Evolutionary conservation across 2,888 invertebrate species (phyloP), one percentile per base, ranked within the genome.

Genomic region (Notodonta ziczac): DNA sequence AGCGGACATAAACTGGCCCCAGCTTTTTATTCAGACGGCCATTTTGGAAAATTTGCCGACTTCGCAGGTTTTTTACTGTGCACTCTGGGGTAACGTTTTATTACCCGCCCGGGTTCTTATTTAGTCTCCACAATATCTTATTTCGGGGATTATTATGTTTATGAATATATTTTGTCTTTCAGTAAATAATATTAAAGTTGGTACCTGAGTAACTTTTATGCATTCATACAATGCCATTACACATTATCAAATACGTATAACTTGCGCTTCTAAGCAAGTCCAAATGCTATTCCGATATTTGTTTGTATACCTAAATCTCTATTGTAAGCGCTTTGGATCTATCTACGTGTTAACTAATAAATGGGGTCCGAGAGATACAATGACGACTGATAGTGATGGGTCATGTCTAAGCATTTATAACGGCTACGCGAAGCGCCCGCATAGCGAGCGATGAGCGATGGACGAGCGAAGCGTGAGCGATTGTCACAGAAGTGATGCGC

Each of bases 401-500:
- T 39, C 40, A 14, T 40, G 54, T n/a, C n/a, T 55, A n/a, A 24
- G 55, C 40, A 56, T 56, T 44, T 42, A 44, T 44, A 44, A 6
- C 55, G 24, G 44, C 44, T 56, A n/a, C 14, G 10, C 24, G 13
- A 58, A 62, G 56, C 60, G 56, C 48, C 14, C 24, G 60, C 69
- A 77, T 65, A 58, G 62, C 63, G 57, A 78, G 70, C 63, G 74
- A 77, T 72, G 72, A 70, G 78, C 76, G 72, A 77, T 66, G 67
- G 78, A 76, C 80, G 81, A 78, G 78, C 81, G 82, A 81, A 82
- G 81, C 84, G 85, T 86, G 87, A 89, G 89, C 88, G 89, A 88
- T 85, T 86, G 89, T 90, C 89, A 94, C 90, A 89, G 89, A 91
- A 92, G 89, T 92, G 90, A 91, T 90, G 90, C 89, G 88, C 86